Evolutionary conservation across 2,797 vertebrate species (phyloP), one percentile per base, ranked within the genome.

Genomic region (Gobionotothen gibberifrons): DNA sequence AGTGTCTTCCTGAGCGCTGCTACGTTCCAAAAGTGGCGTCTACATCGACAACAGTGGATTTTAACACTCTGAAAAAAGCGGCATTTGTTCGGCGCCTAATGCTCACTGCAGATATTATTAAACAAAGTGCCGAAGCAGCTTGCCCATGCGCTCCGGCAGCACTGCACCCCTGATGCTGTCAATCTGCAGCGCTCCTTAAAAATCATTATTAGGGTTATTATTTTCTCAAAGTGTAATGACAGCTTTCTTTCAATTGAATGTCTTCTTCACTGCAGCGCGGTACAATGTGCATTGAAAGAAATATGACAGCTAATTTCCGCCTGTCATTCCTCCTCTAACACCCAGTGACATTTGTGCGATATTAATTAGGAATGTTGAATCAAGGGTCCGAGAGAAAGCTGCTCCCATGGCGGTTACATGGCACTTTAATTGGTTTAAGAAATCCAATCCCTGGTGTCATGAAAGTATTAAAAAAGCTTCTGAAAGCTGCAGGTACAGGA

Each of bases 281-380:
- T 29, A 53, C 46, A 65, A 36, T 29, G 52, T 51, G 36, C 74
- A 59, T 15, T 40, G 36, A 17, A 17, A 26, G 21, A 42, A 36
- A 62, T 69, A 22, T 61, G n/a, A 76, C 39, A 26, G 43, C 56
- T 69, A 47, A 78, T 79, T 86, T 75, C 36, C 48, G 4, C 53
- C 52, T 62, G 58, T 71, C 62, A 54, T 66, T 76, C 62, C 49
- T 60, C 49, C 39, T 7, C n/a, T 52, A 58, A 62, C n/a, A 53
- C 17, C 8, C 32, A n/a, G 60, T 54, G 53, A 29, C 17, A 68
- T 67, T 64, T 71, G 9, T 19, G 40, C 44, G 56, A 14, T 72
- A 49, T 67, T 63, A 58, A 67, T 32, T 69, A 52, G 55, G 43
- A 39, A 3, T 22, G 42, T 49, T 42, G 15, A 83, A 47, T 63